These are phyloP conservation scores for Calidris pygmaea DNA, from an alignment of 2,113 vertebrate genomes.

Conservation along the genomic window DNA sequence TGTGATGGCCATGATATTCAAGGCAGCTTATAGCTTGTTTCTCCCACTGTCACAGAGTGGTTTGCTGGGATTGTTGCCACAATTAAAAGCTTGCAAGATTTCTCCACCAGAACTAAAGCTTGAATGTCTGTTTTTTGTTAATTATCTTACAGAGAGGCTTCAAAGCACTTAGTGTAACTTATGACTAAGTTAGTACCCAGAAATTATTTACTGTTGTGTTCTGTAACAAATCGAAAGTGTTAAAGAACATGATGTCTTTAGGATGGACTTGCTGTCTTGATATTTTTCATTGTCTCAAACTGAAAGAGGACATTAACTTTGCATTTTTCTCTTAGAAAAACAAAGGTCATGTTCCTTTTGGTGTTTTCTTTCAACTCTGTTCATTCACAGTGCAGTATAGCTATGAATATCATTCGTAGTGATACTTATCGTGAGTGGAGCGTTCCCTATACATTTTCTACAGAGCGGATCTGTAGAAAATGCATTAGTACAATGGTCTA, in stretches of 20 bases:
- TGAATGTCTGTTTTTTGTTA: background rate
- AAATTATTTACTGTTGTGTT: background rate
- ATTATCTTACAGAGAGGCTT: background rate
- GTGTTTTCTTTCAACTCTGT: background rate
- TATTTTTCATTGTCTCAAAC: background rate
- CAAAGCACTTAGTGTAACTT: background rate
- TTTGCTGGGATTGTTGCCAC: background rate
- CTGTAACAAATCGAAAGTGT: fast-evolving
- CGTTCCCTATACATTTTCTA: background rate
- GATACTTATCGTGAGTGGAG: background rate
- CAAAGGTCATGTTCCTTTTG: background rate
- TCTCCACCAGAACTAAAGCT: background rate
- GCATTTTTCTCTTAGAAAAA: background rate
- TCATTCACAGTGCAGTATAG: background rate
- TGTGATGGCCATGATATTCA: background rate
- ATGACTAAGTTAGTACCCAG: background rate
- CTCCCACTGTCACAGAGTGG: background rate
- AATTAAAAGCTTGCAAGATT: background rate
- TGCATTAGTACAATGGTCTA: background rate
- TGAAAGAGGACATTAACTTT: background rate
- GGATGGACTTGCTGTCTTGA: background rate
- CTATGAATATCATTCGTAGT: background rate
- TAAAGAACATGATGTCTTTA: background rate
- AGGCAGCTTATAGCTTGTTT: background rate
- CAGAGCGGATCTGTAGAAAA: background rate